Evolutionary conservation across 2,113 vertebrate genomes (phyloP).

Genomic region (Crypturellus undulatus): DNA sequence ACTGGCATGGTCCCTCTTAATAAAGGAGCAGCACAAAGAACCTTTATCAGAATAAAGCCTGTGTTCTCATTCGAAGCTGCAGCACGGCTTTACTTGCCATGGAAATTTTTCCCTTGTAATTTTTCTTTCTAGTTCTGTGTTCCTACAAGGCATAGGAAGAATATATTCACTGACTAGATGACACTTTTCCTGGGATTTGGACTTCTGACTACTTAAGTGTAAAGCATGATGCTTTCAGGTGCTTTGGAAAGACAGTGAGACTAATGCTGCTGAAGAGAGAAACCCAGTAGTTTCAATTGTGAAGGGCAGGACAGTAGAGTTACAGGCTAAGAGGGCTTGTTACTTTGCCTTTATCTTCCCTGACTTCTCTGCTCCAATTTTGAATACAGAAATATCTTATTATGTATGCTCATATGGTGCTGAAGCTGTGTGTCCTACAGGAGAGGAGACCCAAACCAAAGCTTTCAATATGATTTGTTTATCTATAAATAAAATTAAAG

Average conservation of each 20-base stretch:
- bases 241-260: background rate
- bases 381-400: background rate
- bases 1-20: constrained; percentile 33
- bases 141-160: background rate
- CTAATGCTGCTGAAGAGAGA: background rate
- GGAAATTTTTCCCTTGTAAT: constrained; percentile 30
- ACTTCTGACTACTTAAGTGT: background rate
- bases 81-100: background rate
- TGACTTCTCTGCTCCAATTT: background rate
- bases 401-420: background rate
- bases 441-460: background rate
- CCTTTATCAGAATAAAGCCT: constrained; percentile 22
- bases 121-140: constrained; percentile 16
- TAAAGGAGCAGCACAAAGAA: constrained; percentile 53
- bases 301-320: background rate
- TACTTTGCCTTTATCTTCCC: background rate
- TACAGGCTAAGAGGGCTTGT: background rate
- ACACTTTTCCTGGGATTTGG: background rate
- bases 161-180: background rate
- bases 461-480: background rate
- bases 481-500: background rate
- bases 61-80: constrained; percentile 34
- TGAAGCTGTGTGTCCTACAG: background rate
- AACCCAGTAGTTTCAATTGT: background rate
- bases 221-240: background rate